Conservation (phyloP, 2,797 vertebrate genomes). For the Lepilemur ruficaudatus region DNA sequence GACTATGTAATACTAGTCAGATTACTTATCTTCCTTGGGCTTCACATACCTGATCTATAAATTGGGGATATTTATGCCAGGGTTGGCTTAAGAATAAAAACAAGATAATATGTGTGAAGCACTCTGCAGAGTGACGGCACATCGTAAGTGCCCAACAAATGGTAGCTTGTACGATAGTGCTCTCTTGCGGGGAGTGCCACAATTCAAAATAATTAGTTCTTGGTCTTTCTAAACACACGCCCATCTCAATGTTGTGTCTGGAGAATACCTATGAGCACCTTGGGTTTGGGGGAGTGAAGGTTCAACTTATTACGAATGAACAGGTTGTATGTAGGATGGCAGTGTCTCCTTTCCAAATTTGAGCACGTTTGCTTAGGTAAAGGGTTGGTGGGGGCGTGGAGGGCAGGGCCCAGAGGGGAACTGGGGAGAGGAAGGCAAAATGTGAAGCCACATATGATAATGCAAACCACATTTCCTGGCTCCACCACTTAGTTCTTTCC, state of each 20-base stretch:
- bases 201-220: neutral
- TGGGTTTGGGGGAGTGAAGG: neutral
- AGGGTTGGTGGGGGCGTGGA: neutral
- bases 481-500: constrained; percentile 76
- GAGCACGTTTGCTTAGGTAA: neutral
- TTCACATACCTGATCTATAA: neutral
- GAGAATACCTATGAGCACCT: neutral
- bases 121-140: neutral
- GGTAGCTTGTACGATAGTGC: neutral
- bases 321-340: neutral
- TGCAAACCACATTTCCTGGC: constrained; percentile 76
- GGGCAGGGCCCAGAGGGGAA: constrained; percentile 10
- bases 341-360: constrained; percentile 21
- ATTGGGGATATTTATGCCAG: neutral
- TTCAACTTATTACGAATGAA: neutral
- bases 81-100: neutral
- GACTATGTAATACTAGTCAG: neutral
- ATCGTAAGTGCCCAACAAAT: neutral
- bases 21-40: neutral
- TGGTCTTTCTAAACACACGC: neutral
- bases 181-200: neutral
- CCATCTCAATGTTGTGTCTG: neutral
- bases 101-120: neutral
- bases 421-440: constrained; percentile 37
- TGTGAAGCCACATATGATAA: constrained; percentile 59